Evolutionary conservation across 2,113 vertebrate genomes (phyloP), one percentile per base, ranked within the genome.

Genomic region (Trachemys scripta): DNA sequence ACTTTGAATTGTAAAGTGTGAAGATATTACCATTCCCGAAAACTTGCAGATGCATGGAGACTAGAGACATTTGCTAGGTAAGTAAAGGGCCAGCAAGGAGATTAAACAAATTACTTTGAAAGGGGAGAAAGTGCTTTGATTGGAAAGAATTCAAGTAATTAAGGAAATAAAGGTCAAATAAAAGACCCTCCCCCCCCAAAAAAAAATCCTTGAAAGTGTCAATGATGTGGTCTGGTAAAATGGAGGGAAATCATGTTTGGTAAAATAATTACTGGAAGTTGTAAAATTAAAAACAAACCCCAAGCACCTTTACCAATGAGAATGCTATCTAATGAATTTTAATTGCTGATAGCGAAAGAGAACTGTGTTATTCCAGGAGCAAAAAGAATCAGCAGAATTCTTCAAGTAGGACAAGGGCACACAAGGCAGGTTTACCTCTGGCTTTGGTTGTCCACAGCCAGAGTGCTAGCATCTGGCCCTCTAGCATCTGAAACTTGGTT

Each of bases 41-140:
- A 1, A 0, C 31, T 29, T 24, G 45, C 17, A 6, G 35, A 72
- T 84, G 13, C 8, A 4, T 47, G 82, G 20, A 19, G 5, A 10
- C 5, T 0, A 0, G 31, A 45, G 47, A 6, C 8, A 16, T 19
- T 42, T 10, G 1, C 35, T 16, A 8, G 47, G 65, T 10, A 81
- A 81, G 49, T 0, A 81, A 31, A 8, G 7, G 17, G 2, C 0
- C 2, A 59, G 49, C 50, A 59, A 14, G 0, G 45, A 50, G 4
- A 31, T 87, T 29, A 57, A 72, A 59, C 2, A 69, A 78, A 56
- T 7, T 0, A 25, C 27, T 20, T 24, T 38, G 7, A 47, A 84
- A 89, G 75, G 19, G 9, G 6, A 14, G 11, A 5, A 20, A 84
- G 8, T 47, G 3, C 10, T 89, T 82, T 49, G 17, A 10, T 1